Evolutionary conservation across 1,140 invertebrate genomes (phyloP).

Genomic region (Saccostrea cuccullata): DNA sequence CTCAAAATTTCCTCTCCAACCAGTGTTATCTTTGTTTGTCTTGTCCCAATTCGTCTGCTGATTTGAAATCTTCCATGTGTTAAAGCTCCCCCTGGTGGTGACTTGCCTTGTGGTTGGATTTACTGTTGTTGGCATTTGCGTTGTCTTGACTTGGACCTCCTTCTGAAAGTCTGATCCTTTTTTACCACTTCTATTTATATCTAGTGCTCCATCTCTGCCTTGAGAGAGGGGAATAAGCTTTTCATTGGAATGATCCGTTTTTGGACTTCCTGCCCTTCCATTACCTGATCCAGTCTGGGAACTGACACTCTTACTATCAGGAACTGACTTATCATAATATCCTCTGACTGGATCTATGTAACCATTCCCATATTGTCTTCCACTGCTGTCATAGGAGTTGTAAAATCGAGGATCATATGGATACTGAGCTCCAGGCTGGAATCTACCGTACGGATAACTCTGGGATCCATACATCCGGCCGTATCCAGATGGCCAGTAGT

Average conservation of each 20-base stretch:
- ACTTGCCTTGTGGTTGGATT: not conserved
- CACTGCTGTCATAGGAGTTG: not conserved
- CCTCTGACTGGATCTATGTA: not conserved
- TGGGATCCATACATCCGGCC: not conserved
- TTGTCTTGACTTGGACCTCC: not conserved
- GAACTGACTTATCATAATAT: not conserved
- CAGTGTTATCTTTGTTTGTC: not conserved
- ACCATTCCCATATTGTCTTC: not conserved
- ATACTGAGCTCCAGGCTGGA: constrained; percentile 10
- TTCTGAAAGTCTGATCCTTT: not conserved
- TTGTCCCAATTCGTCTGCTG: not conserved
- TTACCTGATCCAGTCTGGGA: not conserved
- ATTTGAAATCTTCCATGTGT: not conserved
- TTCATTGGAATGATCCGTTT: not conserved
- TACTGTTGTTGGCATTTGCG: not conserved
- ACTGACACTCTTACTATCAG: not conserved
- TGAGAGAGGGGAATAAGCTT: not conserved
- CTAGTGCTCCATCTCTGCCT: constrained; percentile 11
- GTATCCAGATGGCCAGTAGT: constrained; percentile 20
- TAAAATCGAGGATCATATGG: not conserved
- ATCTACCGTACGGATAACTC: not conserved
- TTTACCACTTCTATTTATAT: not conserved
- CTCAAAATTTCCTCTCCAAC: not conserved
- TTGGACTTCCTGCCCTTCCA: not conserved
- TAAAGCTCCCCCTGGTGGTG: not conserved